phyloP scores from a whole-genome alignment of 2,113 vertebrate genomes.

The Castor canadensis region DNA sequence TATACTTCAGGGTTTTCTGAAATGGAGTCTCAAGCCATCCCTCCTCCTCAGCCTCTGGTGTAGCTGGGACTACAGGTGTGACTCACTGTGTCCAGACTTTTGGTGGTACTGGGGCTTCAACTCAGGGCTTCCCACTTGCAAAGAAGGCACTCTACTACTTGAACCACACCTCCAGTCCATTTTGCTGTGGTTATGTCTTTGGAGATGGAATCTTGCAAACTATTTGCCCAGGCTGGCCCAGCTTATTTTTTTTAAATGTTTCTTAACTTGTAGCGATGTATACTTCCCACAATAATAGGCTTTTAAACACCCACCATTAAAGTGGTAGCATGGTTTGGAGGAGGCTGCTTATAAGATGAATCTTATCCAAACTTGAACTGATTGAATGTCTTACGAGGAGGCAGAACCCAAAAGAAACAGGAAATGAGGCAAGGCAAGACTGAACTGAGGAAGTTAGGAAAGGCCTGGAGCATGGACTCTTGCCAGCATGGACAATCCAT shows the following conservation, averaged over 20 bases:
- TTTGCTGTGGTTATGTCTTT: too few relatives aligned
- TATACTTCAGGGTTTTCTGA: too few relatives aligned
- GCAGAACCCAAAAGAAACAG: not conserved
- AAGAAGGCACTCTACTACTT: too few relatives aligned
- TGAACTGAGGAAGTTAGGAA: not conserved
- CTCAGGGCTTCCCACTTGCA: too few relatives aligned
- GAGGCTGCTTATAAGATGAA: not conserved
- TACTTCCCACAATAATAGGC: not conserved
- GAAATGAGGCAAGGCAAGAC: not conserved
- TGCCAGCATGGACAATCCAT: not conserved
- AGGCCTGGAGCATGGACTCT: not conserved
- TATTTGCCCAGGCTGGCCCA: too few relatives aligned
- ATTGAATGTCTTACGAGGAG: not conserved
- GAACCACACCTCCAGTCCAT: too few relatives aligned
- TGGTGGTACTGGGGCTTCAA: too few relatives aligned
- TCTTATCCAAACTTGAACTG: not conserved
- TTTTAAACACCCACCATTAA: not conserved
- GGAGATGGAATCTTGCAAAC: too few relatives aligned
- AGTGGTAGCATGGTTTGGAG: not conserved
- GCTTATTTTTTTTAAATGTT: not conserved
- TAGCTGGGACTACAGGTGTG: not conserved
- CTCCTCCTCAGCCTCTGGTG: not conserved
- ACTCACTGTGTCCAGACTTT: too few relatives aligned
- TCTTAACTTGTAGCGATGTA: constrained; percentile 2
- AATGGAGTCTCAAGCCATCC: not conserved